These are phyloP conservation scores for Rhagonycha lutea DNA, from an alignment of 2,888 invertebrate genomes.

Conservation along the genomic window DNA sequence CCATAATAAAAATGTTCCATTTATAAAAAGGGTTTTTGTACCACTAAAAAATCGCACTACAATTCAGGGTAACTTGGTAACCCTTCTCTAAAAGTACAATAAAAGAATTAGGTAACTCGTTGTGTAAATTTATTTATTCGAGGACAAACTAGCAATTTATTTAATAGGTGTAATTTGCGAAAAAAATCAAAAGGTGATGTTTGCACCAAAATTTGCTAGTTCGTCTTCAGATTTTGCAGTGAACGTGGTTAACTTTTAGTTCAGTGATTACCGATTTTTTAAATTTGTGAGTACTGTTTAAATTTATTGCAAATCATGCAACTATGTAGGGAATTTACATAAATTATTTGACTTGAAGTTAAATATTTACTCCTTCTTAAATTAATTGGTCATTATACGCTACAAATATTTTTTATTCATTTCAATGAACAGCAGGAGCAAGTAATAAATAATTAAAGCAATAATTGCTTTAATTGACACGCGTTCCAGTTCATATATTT, in stretches of 20 bases:
- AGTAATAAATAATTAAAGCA: background rate
- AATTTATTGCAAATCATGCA: background rate
- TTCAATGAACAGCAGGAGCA: background rate
- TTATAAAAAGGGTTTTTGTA: constrained; percentile 38
- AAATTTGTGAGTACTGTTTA: background rate
- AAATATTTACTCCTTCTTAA: background rate
- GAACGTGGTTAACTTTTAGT: background rate
- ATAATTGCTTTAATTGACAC: background rate
- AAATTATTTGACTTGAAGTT: background rate
- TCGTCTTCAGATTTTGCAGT: background rate
- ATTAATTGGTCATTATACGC: background rate
- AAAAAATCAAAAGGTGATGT: constrained; percentile 17
- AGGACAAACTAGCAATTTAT: constrained; percentile 43
- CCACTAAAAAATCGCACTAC: constrained; percentile 35
- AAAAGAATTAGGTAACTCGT: constrained; percentile 39
- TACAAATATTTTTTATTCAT: background rate
- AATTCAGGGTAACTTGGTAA: constrained; percentile 38
- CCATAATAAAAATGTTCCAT: constrained; percentile 35
- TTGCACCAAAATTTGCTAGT: constrained; percentile 9
- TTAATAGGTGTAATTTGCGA: constrained; percentile 34
- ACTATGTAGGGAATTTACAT: background rate
- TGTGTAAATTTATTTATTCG: constrained; percentile 37
- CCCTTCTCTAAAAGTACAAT: constrained; percentile 44
- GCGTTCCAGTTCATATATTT: background rate
- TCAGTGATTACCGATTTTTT: background rate